Base-by-base conservation (phyloP, 2,888 invertebrate species). In the Cristatella mucedo region DNA sequence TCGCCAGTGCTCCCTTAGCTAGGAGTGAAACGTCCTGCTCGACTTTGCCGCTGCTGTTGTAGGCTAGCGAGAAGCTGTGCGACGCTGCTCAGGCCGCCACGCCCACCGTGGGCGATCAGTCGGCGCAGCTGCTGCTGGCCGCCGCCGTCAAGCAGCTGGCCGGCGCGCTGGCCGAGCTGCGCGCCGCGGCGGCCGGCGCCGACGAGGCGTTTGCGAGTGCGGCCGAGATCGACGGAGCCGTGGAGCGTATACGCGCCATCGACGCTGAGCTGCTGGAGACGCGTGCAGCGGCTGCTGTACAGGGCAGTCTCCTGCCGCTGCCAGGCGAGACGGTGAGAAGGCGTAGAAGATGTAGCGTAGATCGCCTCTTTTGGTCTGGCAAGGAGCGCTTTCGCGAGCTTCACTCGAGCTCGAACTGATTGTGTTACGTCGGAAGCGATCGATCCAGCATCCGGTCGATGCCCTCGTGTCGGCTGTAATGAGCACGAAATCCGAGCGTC, bases 181-280 rank as follows among this genome's bases (percentile, higher is more conserved):
- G 72, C 33, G 64, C 68, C n/a, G 68, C 73, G 19, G 57, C 73
- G 7, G 68, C 66, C 22, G 70, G 71, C 51, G 58, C 50, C 32
- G 30, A 40, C 6, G 38, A 40, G 29, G 41, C n/a, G n/a, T n/a
- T n/a, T n/a, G n/a, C n/a, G n/a, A n/a, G 82, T 48, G 59, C 67
- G 3, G 69, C 84, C 44, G 87, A 89, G 53, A 65, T 89, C 45
- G 84, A 86, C 50, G 65, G 66, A 0, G 87, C 89, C 0, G 73
- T 83, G 0, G 82, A 85, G 51, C 75, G 82, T 41, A 78, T 91
- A 29, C 71, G 74, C 7, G 76, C 77, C 29, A 68, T 93, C 31
- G 79, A 82, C 55, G 76, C 75, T 24, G 87, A 93, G 52, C 68
- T 95, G 16, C 73, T 77, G 20, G 84, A 83, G 52, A 77, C 83